Evolutionary conservation across 2,888 invertebrate species (phyloP), one percentile per base, ranked within the genome.

Genomic region (Ormyrus thymus): DNA sequence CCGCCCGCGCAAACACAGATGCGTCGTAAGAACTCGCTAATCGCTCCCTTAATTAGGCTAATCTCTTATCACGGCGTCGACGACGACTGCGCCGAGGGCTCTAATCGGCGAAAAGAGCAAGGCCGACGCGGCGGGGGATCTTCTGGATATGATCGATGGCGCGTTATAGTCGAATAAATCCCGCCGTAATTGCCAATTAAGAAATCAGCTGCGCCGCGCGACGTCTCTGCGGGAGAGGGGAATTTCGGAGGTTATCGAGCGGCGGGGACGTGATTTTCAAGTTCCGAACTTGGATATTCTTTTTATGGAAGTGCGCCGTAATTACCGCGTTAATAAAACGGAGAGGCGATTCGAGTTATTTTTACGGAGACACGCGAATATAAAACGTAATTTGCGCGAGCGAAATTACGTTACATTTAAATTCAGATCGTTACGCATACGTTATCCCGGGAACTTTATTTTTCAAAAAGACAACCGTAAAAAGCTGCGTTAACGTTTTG

Each of bases 21-120:
- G 73, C 68, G 61, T 7, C 58, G 79, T 59, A 79, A 77, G 83
- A 77, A 82, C 80, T 84, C 84, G 81, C 84, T 86, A 86, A 87
- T 87, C 84, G 83, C 82, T 75, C 72, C 80, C 85, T 85, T 86
- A 86, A 88, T 88, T 87, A 86, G 84, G 82, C 85, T 86, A 85
- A 88, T 87, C 85, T 84, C 81, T 76, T 80, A 83, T 81, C 81
- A 82, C 76, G 29, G 46, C n/a, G 8, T 13, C 45, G 45, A 51
- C 45, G 10, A 29, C 29, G 29, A 29, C 29, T 2, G 4, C 0
- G 29, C 29, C 29, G 29, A 29, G 29, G 51, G 58, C 58, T 73
- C 69, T 68, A 66, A 56, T 61, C 69, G 9, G 53, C 65, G 51
- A 59, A 13, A 59, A 68, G 58, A 7, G 50, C 55, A 46, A 55